Percentiles rank a stretch among this genome's conserved stretches.
phyloP scores from a whole-genome alignment of 1,140 invertebrate species.

The Drosophila willistoni region DNA sequence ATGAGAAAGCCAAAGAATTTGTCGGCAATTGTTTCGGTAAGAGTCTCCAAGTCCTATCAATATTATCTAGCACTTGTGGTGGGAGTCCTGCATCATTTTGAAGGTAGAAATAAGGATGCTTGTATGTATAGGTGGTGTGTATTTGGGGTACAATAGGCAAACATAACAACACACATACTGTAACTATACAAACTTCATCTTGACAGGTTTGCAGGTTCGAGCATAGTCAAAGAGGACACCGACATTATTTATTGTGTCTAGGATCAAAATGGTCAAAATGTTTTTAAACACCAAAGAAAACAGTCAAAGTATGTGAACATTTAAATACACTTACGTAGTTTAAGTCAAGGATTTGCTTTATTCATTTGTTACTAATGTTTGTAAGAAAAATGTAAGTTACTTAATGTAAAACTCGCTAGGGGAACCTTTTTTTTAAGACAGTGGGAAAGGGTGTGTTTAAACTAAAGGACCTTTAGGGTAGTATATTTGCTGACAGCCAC shows the following conservation, averaged over 20 bases:
- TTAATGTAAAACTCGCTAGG: not conserved
- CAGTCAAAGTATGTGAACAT: not conserved
- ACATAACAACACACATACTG: constrained; percentile 1
- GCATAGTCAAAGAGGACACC: constrained; percentile 9
- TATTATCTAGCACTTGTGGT: not conserved
- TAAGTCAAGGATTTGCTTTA: not conserved
- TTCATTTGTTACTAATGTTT: not conserved
- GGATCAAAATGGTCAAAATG: constrained; percentile 16
- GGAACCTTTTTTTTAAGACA: not conserved
- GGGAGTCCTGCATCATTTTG: not conserved
- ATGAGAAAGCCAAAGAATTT: not conserved
- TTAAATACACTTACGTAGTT: not conserved
- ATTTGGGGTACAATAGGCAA: constrained; percentile 4
- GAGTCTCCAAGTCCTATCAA: not conserved
- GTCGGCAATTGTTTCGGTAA: not conserved
- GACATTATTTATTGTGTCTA: constrained; percentile 21
- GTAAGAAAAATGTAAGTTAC: too few species aligned
- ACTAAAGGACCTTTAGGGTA: not conserved
- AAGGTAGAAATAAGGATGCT: not conserved
- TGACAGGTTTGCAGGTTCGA: constrained; percentile 17
- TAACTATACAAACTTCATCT: constrained; percentile 11
- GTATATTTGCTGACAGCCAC: not conserved
- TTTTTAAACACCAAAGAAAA: not conserved
- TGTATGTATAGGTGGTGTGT: not conserved
- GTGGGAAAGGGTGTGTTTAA: not conserved